Conservation (phyloP, 1,140 invertebrate genomes). For the Drosophila subobscura region DNA sequence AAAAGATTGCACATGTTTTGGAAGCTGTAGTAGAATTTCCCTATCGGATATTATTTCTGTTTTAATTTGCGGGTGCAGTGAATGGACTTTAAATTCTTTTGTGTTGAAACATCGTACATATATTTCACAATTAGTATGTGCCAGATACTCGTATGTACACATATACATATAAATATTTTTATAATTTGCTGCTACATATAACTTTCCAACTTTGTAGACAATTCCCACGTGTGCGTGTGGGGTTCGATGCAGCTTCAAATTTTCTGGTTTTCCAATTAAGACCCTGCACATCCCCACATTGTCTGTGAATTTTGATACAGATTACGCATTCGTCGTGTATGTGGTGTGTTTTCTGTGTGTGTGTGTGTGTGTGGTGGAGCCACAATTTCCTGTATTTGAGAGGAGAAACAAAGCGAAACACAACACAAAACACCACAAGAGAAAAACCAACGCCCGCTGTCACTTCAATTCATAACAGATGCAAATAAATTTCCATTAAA, state of each 20-base stretch:
- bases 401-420: slow-evolving; percentile 24
- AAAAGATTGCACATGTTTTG: no score
- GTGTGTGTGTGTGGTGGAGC: slow-evolving; percentile 22
- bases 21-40: no score
- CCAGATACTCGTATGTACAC: no score
- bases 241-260: slow-evolving; percentile 9
- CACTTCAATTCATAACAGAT: slow-evolving; percentile 76
- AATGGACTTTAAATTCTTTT: no score
- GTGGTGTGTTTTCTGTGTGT: neutral
- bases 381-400: slow-evolving; percentile 47
- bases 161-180: no score
- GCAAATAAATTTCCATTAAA: slow-evolving; percentile 81
- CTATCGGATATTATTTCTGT: no score
- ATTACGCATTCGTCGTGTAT: slow-evolving; percentile 71
- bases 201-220: neutral
- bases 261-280: slow-evolving; percentile 50
- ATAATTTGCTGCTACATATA: no score
- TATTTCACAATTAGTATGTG: no score
- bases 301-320: slow-evolving; percentile 30
- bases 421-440: slow-evolving; percentile 12
- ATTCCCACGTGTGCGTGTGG: neutral
- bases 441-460: slow-evolving; percentile 63
- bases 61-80: no score
- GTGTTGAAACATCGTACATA: no score
- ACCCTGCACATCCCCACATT: slow-evolving; percentile 40